Base-by-base conservation (phyloP, 2,113 vertebrate genomes). In the Pithys albifrons region DNA sequence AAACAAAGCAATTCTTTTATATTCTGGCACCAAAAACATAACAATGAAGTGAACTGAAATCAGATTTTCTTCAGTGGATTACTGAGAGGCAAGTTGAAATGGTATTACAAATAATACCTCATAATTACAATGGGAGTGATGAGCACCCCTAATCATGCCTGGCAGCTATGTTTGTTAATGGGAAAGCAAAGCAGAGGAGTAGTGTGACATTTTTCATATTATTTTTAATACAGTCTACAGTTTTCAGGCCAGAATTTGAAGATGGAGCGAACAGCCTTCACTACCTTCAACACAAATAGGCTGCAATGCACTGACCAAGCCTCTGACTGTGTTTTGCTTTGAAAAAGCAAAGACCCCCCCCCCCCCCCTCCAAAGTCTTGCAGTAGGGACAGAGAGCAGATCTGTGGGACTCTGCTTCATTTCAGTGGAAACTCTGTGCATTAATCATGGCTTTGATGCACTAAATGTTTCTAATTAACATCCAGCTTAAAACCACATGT, bases 401-500 rank as follows among this genome's bases (percentile, higher is more conserved):
- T 94, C 97, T 92, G 78, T 83, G 85, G 95, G 96, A 91, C 83
- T 81, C 95, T 96, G 97, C 72, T 87, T 97, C 52, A 2, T 97
- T 97, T 98, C 97, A 97, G 41, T 94, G 94, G 97, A 96, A 97
- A 96, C 78, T 82, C 84, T 77, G 73, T 89, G 97, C 95, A 96
- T 97, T 97, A 97, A 97, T 98, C 97, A 97, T 85, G 77, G 83
- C 49, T 91, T 94, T 97, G 97, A 97, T 65, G 91, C 96, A 94
- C 88, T 97, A 97, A 97, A 97, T 91, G 96, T 97, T 98, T 98
- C 95, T 95, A 97, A 97, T 98, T 98, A 98, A 94, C 97, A 97
- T 96, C 95, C 94, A 95, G 88, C 96, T 97, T 97, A 97, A 98
- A 98, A 93, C 95, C 97, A 97, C 96, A 97, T 98, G 98, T 96